Evolutionary conservation across 1,140 invertebrate species (phyloP), one percentile per base, ranked within the genome.

Genomic region (Lepidurus arcticus): DNA sequence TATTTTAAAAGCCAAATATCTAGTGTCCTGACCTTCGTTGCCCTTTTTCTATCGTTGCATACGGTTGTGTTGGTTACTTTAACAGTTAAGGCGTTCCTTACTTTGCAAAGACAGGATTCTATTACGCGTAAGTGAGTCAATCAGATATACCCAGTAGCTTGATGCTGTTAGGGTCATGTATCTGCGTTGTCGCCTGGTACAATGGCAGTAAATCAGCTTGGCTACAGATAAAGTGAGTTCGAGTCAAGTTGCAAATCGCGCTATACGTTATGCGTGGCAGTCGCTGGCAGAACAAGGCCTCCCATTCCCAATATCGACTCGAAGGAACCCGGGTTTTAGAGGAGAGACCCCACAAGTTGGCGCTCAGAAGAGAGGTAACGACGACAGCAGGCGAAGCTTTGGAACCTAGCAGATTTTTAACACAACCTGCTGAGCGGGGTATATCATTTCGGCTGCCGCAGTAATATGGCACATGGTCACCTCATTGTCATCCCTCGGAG

Each of bases 391-490:
- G 53, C 13, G 53, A 9, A 21, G 53, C 53, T 21, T 65, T 65
- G 21, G 21, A 10, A 65, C 6, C 7, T 65, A 16, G 53, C 53
- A 13, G 21, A 65, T n/a, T 65, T 21, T 65, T 65, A 9, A 13
- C 53, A 16, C 53, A 10, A 65, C n/a, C 53, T 65, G 53, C 53
- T 65, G 9, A 65, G 53, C 13, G 21, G 53, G 53, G 53, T 16
- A 65, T 5, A 65, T 65, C 53, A 65, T 65, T 65, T 9, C 16
- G 53, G 53, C 13, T 65, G 53, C 53, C 53, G 53, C 53, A 65
- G 53, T 65, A 65, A 65, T 65, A 65, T 65, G 53, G 53, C 53
- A 65, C 53, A 65, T 65, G 53, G 53, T 65, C 53, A 65, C 53
- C 53, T 65, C 53, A 65, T 65, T 65, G 53, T 65, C 53, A 21